Evolutionary conservation across 2,113 vertebrate genomes (phyloP), one percentile per base, ranked within the genome.

Genomic region (Atlantisia rogersi): DNA sequence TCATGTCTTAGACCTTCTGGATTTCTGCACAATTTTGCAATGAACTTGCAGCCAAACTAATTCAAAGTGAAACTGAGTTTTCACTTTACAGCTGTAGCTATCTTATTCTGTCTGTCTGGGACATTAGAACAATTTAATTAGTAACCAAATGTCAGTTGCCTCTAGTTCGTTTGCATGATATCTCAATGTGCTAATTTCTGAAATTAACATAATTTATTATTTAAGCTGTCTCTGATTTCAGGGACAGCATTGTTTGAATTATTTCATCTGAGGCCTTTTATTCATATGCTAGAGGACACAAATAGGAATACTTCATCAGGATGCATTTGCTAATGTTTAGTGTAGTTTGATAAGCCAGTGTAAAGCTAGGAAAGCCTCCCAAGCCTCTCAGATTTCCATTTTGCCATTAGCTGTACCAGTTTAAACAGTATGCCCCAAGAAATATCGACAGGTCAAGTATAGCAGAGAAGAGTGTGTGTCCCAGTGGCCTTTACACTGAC

Each of bases 381-480:
- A 97, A 96, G 90, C 95, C 97, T 96, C 94, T 71, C 68, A 97
- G 97, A 96, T 97, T 96, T 98, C 97, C 97, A 94, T 97, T 97
- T 97, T 97, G 97, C 98, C 97, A 97, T 98, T 98, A 98, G 97
- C 96, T 3, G 22, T 87, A 97, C 97, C 97, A 97, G 98, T 97
- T 98, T 98, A 98, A 98, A 98, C 96, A 98, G 95, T 96, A 86
- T 89, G 92, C 97, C 59, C 88, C 97, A 97, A 98, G 97, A 98
- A 98, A 97, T 98, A 98, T 98, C 77, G 98, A 98, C 98, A 98
- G 97, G 97, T 98, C 98, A 98, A 98, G 96, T 97, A 96, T 96
- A 97, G 96, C 96, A 96, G 97, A 96, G 97, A 98, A 97, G 95
- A 96, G 93, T 62, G 82, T 92, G 92, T 95, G 96, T 98, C 98